Base-by-base conservation (phyloP, 2,888 invertebrate species). In the Axea sp. region DNA sequence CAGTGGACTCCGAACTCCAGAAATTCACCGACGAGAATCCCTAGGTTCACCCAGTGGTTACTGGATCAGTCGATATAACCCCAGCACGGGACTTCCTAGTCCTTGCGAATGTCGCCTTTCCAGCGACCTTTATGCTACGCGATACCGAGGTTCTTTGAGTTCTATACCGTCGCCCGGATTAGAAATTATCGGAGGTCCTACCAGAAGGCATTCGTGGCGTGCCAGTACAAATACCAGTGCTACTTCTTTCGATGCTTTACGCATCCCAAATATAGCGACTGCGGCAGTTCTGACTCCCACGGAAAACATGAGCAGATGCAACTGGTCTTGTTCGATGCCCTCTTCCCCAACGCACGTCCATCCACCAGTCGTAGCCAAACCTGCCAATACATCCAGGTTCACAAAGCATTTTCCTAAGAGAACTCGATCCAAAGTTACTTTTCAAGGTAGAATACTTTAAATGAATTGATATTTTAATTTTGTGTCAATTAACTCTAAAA, bases 281-380 rank as follows among this genome's bases (percentile, higher is more conserved):
- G 49, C 80, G 77, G 19, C 84, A 80, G 17, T 83, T 80, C 19
- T 76, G 79, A 81, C 82, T 3, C 82, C 83, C 5, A 77, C 79
- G 0, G 78, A 60, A 19, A 55, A 37, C 6, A 4, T 43, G 1
- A 71, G 80, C 8, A 83, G 87, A 26, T 88, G 88, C 7, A 86
- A 87, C 6, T 89, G 89, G 88, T 88, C 88, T 0, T 88, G 88
- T 1, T 89, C 89, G 6, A 88, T 89, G 81, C 89, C 89, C 0
- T 88, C 89, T 1, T 89, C 89, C 8, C 89, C 89, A 0, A 89
- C 89, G 11, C 88, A 88, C 73, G 83, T 86, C 12, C 84, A 87
- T 67, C 87, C 86, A 8, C 83, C 86, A 0, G 24, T 76, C 1
- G 45, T 69, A 39, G 65, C 73, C 6, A 73, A 64, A 28, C 31